Evolutionary conservation across 2,113 vertebrate genomes (phyloP).

Genomic region (Ellobius talpinus): DNA sequence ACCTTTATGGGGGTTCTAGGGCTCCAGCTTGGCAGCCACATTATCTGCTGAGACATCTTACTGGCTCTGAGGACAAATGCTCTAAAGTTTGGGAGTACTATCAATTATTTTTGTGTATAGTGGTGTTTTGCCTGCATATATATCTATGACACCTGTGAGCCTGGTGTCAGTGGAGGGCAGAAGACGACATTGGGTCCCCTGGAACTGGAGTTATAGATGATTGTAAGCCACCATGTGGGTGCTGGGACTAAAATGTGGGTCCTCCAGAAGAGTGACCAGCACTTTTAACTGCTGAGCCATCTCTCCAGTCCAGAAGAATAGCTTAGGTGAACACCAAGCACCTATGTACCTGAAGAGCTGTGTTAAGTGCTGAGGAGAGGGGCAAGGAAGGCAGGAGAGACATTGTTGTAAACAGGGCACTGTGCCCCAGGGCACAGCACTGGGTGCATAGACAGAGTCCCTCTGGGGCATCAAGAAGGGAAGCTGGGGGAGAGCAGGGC

Average conservation of each 20-base stretch:
- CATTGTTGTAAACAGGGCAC: neutral
- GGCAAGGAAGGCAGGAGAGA: neutral
- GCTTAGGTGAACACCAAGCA: neutral
- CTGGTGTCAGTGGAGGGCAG: neutral
- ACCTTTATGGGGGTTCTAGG: neutral
- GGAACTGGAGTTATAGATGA: neutral
- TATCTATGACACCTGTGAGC: neutral
- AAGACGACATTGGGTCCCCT: neutral
- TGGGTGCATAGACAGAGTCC: neutral
- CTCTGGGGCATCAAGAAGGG: neutral
- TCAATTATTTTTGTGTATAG: neutral
- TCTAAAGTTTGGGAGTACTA: neutral
- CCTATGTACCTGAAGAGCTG: neutral
- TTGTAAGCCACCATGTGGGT: neutral
- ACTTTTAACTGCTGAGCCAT: neutral
- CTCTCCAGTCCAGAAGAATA: neutral
- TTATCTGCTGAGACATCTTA: neutral
- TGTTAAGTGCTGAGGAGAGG: neutral
- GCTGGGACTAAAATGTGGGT: neutral
- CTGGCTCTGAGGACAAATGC: neutral
- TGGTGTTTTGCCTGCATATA: neutral
- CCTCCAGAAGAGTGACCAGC: neutral
- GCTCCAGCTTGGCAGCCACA: neutral
- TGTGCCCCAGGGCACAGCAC: neutral
- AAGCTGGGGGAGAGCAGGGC: neutral